phyloP scores from a whole-genome alignment of 1,140 invertebrate genomes.

The Anthonomus grandis region DNA sequence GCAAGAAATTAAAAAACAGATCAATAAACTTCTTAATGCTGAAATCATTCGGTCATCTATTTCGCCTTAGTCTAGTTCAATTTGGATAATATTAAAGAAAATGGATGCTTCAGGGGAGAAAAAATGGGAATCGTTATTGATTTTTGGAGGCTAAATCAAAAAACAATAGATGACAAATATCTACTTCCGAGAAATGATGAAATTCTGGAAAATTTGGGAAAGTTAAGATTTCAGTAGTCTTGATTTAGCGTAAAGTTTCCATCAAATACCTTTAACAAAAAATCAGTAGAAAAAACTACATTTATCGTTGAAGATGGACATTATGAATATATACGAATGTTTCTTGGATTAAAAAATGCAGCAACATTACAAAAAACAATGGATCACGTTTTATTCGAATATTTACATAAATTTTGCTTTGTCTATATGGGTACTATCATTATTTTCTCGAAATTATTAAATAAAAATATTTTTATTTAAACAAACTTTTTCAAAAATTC shows the following conservation, averaged over 20 bases:
- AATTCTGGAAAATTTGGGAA: slow-evolving; percentile 42
- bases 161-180: slow-evolving; percentile 45
- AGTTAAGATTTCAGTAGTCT: slow-evolving; percentile 50
- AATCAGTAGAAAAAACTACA: slow-evolving; percentile 11
- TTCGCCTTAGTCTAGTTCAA: slow-evolving; percentile 2
- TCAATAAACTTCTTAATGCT: background rate
- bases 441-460: slow-evolving; percentile 8
- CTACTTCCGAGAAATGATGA: slow-evolving; percentile 48
- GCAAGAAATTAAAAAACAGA: slow-evolving; percentile 5
- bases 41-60: slow-evolving; percentile 4
- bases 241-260: too few relatives aligned
- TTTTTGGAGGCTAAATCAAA: slow-evolving; percentile 44
- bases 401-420: slow-evolving; percentile 18
- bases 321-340: background rate
- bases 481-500: slow-evolving; percentile 7
- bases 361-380: background rate
- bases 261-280: too few relatives aligned
- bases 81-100: slow-evolving; percentile 32
- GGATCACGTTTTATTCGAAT: background rate
- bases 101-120: slow-evolving; percentile 28
- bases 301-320: too few relatives aligned
- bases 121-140: slow-evolving; percentile 45
- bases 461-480: too few relatives aligned
- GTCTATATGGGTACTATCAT: slow-evolving; percentile 46
- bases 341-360: too few relatives aligned